These are phyloP conservation scores for Drosophila tristis DNA, from an alignment of 1,140 invertebrate genomes.

Conservation along the genomic window DNA sequence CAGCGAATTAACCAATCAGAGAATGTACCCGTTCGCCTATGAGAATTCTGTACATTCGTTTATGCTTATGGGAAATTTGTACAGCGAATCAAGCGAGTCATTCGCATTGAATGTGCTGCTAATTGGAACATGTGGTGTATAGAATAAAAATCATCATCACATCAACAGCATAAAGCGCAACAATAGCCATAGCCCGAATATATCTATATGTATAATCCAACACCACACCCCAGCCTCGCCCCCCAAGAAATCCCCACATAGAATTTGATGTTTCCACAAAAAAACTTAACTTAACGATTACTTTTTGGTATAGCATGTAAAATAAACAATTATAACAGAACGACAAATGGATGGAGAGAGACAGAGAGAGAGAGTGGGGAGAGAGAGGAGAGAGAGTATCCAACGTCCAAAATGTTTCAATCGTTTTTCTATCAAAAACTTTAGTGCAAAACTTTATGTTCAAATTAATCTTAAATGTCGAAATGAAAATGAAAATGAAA, in stretches of 20 bases:
- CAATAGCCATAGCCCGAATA: slow-evolving; percentile 72
- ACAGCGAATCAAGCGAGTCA: no score
- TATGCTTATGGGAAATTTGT: no score
- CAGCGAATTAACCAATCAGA: no score
- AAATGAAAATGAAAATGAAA: slow-evolving; percentile 30
- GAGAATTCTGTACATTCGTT: no score
- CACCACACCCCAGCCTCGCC: slow-evolving; percentile 13
- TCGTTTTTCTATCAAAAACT: slow-evolving; percentile 67
- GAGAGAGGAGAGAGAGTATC: neutral
- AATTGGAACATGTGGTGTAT: slow-evolving; percentile 1
- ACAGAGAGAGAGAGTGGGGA: neutral
- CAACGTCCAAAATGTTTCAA: slow-evolving; percentile 35
- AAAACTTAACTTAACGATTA: slow-evolving; percentile 42
- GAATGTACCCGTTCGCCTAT: no score
- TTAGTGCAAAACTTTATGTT: slow-evolving; percentile 81
- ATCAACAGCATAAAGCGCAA: slow-evolving; percentile 37
- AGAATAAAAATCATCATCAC: slow-evolving; percentile 21
- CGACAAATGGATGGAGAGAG: neutral
- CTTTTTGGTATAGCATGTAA: slow-evolving; percentile 55
- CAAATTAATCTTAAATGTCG: slow-evolving; percentile 80
- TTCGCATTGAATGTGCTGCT: no score
- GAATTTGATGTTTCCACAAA: slow-evolving; percentile 61
- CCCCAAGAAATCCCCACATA: slow-evolving; percentile 9
- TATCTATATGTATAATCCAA: slow-evolving; percentile 48
- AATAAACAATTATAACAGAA: slow-evolving; percentile 45